Evolutionary conservation across 2,113 vertebrate species (phyloP), one percentile per base, ranked within the genome.

Genomic region (Prunella himalayana): DNA sequence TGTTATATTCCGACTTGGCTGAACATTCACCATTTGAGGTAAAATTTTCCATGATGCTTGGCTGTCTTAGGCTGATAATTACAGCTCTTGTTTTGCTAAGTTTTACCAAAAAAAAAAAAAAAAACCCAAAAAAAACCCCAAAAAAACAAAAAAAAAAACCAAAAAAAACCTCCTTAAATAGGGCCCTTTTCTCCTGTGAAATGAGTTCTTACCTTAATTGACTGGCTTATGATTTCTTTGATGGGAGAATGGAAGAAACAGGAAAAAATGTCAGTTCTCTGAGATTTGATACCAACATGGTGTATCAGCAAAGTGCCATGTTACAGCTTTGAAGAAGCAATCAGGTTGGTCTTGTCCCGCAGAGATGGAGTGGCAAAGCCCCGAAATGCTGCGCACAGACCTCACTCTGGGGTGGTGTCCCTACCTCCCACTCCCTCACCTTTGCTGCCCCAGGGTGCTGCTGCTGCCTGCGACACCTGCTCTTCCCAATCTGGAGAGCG

Each of bases 21-120:
- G 80, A 83, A 88, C 94, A 81, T 72, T 88, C 71, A 90, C 71
- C 47, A 73, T 87, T 93, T 61, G 82, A 95, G 92, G 88, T 96
- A 88, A 90, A 90, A 83, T 86, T 94, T 96, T 96, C 95, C 88
- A 66, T 64, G 60, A 87, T 88, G 76, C 51, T 77, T 81, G 79
- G 75, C 82, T 66, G 30, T 91, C 66, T 88, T 35, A 17, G 54
- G 63, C 87, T 95, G 70, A 76, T 82, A 92, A 90, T 92, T 90
- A 63, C 4, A 2, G 59, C 50, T 68, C 82, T 94, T 91, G 79
- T 82, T 95, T 92, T 91, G 35, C 59, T 70, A 92, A 86, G 76
- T 91, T 96, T 94, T 49, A 94, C 72, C 0, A 6, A 86, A 11
- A 44, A 49, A 54, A 51, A 70, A 37, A 37, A 50, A 44, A 30